Conservation (phyloP, 2,888 invertebrate genomes). For the Diarsia rubi region DNA sequence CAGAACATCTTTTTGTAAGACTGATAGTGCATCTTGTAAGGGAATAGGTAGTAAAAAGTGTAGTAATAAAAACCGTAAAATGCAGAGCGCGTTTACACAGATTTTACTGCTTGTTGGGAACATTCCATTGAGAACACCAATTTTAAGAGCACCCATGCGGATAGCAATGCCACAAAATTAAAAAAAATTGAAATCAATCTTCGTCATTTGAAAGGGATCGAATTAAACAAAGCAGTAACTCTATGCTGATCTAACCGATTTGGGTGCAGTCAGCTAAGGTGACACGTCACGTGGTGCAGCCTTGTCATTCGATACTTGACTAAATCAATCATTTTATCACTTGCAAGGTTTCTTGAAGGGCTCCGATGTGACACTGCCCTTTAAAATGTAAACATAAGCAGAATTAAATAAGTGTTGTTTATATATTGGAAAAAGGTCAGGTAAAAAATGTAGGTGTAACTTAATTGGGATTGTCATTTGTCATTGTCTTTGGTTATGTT, state of each 20-base stretch:
- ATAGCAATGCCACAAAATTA: neutral
- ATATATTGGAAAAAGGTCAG: neutral
- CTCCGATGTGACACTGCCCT: conserved; percentile 13
- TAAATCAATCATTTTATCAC: conserved; percentile 46
- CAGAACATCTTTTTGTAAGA: neutral
- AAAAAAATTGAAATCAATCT: neutral
- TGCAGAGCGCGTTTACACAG: too few species aligned
- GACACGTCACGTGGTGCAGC: conserved; percentile 17
- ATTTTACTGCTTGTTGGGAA: neutral
- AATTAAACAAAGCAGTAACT: neutral
- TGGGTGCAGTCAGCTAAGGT: conserved; percentile 13
- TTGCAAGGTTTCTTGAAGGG: conserved; percentile 22
- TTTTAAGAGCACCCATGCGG: neutral
- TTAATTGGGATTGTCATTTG: neutral
- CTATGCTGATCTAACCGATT: conserved; percentile 21
- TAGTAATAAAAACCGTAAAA: neutral
- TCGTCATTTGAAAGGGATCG: neutral
- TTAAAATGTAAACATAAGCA: conserved; percentile 13
- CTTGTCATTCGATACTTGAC: conserved; percentile 39
- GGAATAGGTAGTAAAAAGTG: neutral
- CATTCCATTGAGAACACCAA: neutral
- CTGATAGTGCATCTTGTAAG: neutral
- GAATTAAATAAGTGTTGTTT: conserved; percentile 6
- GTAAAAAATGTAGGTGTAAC: neutral
- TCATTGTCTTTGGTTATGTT: neutral